phyloP scores from a whole-genome alignment of 1,140 invertebrate genomes.

The Pseudachorutes palmiensis region DNA sequence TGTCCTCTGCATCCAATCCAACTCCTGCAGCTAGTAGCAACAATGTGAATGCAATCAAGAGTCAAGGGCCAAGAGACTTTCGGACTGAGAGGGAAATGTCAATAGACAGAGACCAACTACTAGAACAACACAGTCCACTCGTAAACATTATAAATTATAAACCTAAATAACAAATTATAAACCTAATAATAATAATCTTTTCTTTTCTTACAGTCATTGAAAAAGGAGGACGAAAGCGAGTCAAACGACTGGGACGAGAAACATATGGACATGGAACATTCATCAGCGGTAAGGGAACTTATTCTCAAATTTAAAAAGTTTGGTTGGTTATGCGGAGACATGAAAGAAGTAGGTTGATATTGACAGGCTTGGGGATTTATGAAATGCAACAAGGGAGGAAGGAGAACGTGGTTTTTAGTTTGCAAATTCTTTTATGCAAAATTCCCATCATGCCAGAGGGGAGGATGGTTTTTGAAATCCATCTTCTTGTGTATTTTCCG shows the following conservation, averaged over 20 bases:
- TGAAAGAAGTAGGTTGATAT: too few species aligned
- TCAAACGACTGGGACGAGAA: constrained; percentile 53
- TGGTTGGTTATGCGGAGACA: too few species aligned
- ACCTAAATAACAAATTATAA: too few species aligned
- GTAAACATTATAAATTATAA: too few species aligned
- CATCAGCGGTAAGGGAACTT: constrained; percentile 51
- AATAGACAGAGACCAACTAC: neutral
- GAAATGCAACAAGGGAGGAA: too few species aligned
- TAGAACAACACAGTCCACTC: constrained; percentile 28
- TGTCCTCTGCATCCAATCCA: neutral
- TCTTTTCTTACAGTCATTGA: constrained; percentile 61
- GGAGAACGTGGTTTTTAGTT: too few species aligned
- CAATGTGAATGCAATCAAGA: constrained; percentile 4
- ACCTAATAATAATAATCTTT: constrained; percentile 33
- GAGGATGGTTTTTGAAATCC: too few species aligned
- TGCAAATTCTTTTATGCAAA: too few species aligned
- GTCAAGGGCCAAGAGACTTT: neutral
- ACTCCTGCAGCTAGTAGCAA: neutral
- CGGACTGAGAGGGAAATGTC: constrained; percentile 15
- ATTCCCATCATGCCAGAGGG: too few species aligned
- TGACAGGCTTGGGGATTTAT: too few species aligned
- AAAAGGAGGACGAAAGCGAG: constrained; percentile 71
- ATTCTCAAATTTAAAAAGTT: too few species aligned
- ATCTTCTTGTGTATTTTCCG: too few species aligned
- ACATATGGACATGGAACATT: constrained; percentile 53